Evolutionary conservation across 2,888 invertebrate species (phyloP), one percentile per base, ranked within the genome.

Genomic region (Iselma pallidipennis): DNA sequence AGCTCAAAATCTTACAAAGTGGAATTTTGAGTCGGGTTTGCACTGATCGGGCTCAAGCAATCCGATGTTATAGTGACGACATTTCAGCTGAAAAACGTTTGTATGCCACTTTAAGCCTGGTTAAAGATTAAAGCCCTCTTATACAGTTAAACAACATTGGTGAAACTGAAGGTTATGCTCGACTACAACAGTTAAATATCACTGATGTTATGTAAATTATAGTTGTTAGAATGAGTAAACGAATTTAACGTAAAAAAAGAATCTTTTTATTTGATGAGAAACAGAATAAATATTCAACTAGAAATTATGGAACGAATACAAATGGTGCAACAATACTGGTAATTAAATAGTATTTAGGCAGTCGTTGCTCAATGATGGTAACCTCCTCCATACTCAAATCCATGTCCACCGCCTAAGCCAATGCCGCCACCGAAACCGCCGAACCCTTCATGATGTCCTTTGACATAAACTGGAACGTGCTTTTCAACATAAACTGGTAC

Each of bases 401-500:
- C 68, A 60, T 69, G 66, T 56, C 66, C 66, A 48, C 68, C 69
- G n/a, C 62, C 61, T 26, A 63, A 65, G 28, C 61, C 59, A 52
- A 42, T 49, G 19, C 65, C 68, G n/a, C 64, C 68, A 50, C 65
- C 69, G 50, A 63, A 51, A 63, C 73, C 73, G 52, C 65, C 71
- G 55, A 61, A 65, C 52, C 67, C 71, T 67, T 65, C 69, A 63
- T 74, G 72, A 53, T 66, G 67, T 31, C 49, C 57, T 60, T 80
- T 77, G 26, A 79, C 71, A 57, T 74, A 63, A 66, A 80, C 75
- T 66, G 79, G 80, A 7, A 85, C 83, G 59, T 84, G 85, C 68
- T 85, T 82, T 66, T 86, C 85, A 0, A 88, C 84, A 59, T 83
- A 77, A 21, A 71, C 70, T 25, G 74, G 75, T 61, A 75, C 74